These are phyloP conservation scores for Planococcus citri DNA, from an alignment of 1,140 invertebrate genomes.

Conservation along the genomic window DNA sequence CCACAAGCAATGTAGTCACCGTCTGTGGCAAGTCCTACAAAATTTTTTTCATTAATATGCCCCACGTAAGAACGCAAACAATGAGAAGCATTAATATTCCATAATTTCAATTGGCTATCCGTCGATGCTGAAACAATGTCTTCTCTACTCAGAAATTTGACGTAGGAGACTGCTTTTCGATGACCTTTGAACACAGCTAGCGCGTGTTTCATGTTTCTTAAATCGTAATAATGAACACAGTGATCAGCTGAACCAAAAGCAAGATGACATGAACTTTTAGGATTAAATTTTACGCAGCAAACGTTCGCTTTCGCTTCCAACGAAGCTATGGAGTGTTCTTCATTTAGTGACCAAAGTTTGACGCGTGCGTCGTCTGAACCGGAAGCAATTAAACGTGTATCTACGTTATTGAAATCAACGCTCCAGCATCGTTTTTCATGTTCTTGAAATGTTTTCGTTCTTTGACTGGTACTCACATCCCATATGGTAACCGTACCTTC, in stretches of 20 bases:
- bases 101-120: slow-evolving; percentile 86
- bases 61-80: slow-evolving; percentile 82
- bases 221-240: slow-evolving; percentile 92
- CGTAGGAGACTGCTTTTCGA: slow-evolving; percentile 90
- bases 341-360: slow-evolving; percentile 83
- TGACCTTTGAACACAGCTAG: slow-evolving; percentile 81
- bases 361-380: slow-evolving; percentile 91
- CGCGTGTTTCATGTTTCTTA: slow-evolving; percentile 71
- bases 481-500: slow-evolving; percentile 87
- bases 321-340: slow-evolving; percentile 73
- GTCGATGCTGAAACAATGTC: slow-evolving; percentile 92
- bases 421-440: slow-evolving; percentile 95
- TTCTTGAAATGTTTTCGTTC: slow-evolving; percentile 64
- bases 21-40: slow-evolving; percentile 90
- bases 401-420: slow-evolving; percentile 88
- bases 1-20: slow-evolving; percentile 91
- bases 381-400: slow-evolving; percentile 80
- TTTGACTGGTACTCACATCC: slow-evolving; percentile 74
- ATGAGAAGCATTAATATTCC: slow-evolving; percentile 70
- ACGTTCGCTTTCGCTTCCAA: slow-evolving; percentile 88
- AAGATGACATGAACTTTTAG: slow-evolving; percentile 67
- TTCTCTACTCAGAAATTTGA: slow-evolving; percentile 80
- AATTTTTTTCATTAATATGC: slow-evolving; percentile 94
- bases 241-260: slow-evolving; percentile 94
- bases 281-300: slow-evolving; percentile 94